A percentile compares a stretch with the other conserved stretches of the same genome.
Evolutionary conservation across 2,797 vertebrate genomes (phyloP).

Genomic region (Gephyroberyx darwinii): DNA sequence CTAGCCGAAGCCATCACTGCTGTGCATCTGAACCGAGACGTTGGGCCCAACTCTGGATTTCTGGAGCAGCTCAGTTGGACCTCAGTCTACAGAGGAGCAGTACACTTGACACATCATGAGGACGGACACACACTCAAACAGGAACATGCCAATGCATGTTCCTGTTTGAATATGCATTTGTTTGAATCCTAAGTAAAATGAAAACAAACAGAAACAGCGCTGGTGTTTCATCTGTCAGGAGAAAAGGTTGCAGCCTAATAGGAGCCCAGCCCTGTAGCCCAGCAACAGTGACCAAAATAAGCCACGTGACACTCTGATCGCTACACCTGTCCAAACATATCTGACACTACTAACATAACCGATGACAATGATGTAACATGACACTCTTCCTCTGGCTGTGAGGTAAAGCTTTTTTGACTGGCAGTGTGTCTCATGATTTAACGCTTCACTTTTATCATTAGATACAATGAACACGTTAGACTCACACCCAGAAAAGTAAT

Average conservation of each 20-base stretch:
- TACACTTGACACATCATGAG: conserved; percentile 3
- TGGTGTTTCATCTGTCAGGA: conserved; percentile 2
- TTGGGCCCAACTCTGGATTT: conserved; percentile 87
- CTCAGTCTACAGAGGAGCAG: conserved; percentile 17
- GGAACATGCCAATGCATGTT: background rate
- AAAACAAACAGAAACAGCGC: background rate
- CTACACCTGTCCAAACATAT: conserved; percentile 49
- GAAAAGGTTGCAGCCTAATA: background rate
- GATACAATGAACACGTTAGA: background rate
- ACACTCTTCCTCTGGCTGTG: no score
- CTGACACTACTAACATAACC: conserved; percentile 17
- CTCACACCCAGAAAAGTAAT: conserved; percentile 56
- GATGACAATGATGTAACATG: conserved; percentile 14
- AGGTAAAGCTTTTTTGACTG: background rate
- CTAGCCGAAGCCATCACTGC: conserved; percentile 81
- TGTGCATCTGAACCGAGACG: conserved; percentile 80
- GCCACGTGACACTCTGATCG: conserved; percentile 11
- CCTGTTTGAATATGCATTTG: conserved; percentile 8
- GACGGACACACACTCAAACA: conserved; percentile 9
- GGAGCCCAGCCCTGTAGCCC: background rate
- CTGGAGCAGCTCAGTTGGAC: conserved; percentile 84
- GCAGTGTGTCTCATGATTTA: conserved; percentile 22
- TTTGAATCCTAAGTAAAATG: conserved; percentile 4
- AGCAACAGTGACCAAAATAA: background rate
- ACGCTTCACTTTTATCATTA: background rate